phyloP scores from a whole-genome alignment of 1,140 invertebrate genomes.

The Sitobion miscanthi region DNA sequence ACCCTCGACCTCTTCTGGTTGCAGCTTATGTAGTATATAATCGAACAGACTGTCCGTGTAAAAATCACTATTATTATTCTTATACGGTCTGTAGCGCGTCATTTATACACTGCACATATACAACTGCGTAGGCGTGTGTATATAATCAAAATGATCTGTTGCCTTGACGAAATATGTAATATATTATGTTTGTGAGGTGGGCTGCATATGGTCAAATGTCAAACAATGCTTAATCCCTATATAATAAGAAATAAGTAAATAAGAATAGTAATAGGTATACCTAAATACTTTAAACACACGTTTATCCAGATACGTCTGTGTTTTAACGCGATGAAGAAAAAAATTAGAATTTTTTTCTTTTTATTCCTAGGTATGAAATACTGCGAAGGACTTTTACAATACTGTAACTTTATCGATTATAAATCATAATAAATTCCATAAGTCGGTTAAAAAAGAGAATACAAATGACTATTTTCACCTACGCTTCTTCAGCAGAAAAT shows the following conservation, averaged over 20 bases:
- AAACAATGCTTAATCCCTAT: not conserved
- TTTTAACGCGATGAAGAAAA: not conserved
- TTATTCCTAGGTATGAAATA: not conserved
- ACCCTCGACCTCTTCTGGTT: conserved; percentile 9
- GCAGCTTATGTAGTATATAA: not conserved
- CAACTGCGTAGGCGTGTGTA: not conserved
- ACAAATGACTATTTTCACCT: not conserved
- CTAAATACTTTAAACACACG: too few species aligned
- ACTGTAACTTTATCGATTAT: not conserved
- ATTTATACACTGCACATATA: not conserved
- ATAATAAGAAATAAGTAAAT: not conserved
- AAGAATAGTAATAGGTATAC: not conserved
- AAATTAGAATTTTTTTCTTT: not conserved
- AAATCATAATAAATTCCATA: not conserved
- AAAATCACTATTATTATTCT: conserved; percentile 18
- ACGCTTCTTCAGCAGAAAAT: not conserved
- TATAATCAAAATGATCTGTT: not conserved
- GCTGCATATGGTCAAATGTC: not conserved
- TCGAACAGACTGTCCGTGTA: conserved; percentile 24
- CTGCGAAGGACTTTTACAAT: not conserved
- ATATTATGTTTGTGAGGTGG: not conserved
- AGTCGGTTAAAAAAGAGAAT: not conserved
- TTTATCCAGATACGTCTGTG: not conserved
- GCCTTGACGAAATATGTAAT: not conserved
- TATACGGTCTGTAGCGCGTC: not conserved